Base-by-base conservation (phyloP, 30 jellyfish, hydroid and myxozoan genomes). In the Pelagia noctiluca region DNA sequence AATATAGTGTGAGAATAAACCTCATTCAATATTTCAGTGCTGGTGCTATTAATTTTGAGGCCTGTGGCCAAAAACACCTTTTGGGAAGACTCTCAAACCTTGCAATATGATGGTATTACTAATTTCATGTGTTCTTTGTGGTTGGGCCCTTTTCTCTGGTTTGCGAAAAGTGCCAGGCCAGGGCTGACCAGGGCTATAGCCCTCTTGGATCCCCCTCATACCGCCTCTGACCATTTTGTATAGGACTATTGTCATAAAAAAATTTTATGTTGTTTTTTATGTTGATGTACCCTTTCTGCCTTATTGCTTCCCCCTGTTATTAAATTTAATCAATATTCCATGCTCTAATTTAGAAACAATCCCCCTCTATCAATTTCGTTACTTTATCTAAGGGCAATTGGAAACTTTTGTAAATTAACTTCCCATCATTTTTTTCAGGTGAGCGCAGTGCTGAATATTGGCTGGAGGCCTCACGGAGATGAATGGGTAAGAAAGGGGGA, bases 401-500 rank as follows among this genome's bases (percentile, higher is more conserved):
- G n/a, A n/a, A n/a, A n/a, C n/a, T n/a, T n/a, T n/a, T n/a, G n/a
- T n/a, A n/a, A n/a, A n/a, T n/a, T 28, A 50, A 28, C 65, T 18
- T 23, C 65, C 23, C 3, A 50, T 23, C 26, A 50, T 18, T 28
- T 50, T 50, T 50, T 50, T 23, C 65, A 61, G 74, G 36, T n/a
- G 21, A 61, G 74, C 21, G 74, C 29, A 61, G 36, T 79, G 60
- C 49, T 79, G 52, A 79, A 63, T 63, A 57, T 79, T 63, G 89
- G 89, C 29, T 79, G 89, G 89, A 63, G 10, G 26, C 89, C 89
- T 1, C 82, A 79, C 13, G 64, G 50, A 28, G 48, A 63, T 1
- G 89, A 79, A 63, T 79, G 89, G 89, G 64, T 79, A 19, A 61
- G 89, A 28, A 77, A 30, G 16, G 89, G 89, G 13, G 89, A 79